phyloP scores from a whole-genome alignment of 2,797 vertebrate genomes.

The Molothrus ater region DNA sequence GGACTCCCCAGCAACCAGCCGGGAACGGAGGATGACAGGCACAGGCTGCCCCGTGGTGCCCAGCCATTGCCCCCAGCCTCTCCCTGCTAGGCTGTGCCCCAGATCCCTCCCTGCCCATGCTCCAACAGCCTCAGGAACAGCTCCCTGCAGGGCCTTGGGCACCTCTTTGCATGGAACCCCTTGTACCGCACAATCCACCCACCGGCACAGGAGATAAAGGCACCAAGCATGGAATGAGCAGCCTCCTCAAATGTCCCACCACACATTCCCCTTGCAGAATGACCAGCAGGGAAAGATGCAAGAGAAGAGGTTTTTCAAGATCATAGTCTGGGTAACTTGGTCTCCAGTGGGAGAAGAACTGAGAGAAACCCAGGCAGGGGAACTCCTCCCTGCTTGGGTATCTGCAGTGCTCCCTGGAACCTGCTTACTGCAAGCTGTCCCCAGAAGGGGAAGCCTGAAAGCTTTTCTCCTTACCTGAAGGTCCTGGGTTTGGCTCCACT shows the following conservation, averaged over 20 bases:
- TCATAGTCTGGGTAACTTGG: accelerated
- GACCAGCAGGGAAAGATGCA: not conserved
- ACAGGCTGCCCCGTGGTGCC: no score
- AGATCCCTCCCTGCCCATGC: no score
- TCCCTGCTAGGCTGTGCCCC: no score
- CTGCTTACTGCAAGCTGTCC: no score
- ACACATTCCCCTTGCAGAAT: accelerated
- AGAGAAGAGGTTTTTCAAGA: no score
- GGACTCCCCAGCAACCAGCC: no score
- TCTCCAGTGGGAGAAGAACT: accelerated
- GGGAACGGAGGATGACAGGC: not conserved
- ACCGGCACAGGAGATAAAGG: accelerated
- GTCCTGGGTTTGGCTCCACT: no score
- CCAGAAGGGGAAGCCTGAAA: not conserved
- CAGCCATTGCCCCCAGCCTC: no score
- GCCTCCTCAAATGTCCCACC: accelerated
- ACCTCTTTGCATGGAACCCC: accelerated
- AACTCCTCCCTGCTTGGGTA: no score
- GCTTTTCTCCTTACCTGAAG: no score
- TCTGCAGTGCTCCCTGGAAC: not conserved
- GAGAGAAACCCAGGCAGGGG: accelerated
- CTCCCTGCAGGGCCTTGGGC: accelerated
- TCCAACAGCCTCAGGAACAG: not conserved
- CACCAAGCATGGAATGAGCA: accelerated
- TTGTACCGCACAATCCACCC: accelerated